Base-by-base conservation (phyloP, 2,888 invertebrate species). In the Leptothorax acervorum region DNA sequence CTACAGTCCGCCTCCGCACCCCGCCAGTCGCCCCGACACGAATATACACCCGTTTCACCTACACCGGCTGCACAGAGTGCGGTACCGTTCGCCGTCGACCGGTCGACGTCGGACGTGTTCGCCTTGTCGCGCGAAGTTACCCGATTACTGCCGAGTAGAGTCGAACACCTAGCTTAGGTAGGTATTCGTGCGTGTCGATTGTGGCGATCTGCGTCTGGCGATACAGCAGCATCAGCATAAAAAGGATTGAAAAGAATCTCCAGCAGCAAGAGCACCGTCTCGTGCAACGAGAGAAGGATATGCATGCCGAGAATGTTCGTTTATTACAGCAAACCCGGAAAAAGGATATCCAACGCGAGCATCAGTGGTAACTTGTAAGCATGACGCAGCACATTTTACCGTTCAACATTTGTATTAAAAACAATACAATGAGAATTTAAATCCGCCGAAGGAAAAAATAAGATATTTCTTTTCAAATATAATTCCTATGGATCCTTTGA, bases 181-280 rank as follows among this genome's bases (percentile, higher is more conserved):
- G n/a, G n/a, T n/a, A n/a, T n/a, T n/a, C n/a, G n/a, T n/a, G n/a
- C n/a, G n/a, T n/a, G n/a, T n/a, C n/a, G n/a, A n/a, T n/a, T n/a
- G n/a, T n/a, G n/a, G n/a, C n/a, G n/a, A n/a, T n/a, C n/a, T n/a
- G n/a, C 93, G 92, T 5, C 87, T 93, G 62, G 91, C 91, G 0
- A 91, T 92, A 11, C 93, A 88, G 71, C 93, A 92, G 4, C 92
- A 92, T 71, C 92, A 92, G 66, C 93, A n/a, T n/a, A n/a, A n/a
- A n/a, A 93, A 76, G 92, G 93, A n/a, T n/a, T 5, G 94, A 94
- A 57, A 95, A 94, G 45, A 93, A 93, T 51, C 92, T 94, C 9
- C 94, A 94, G n/a, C 94, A 93, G 82, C 92, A 93, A 31, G 92
- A 92, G 45, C 94, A 93, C 6, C 87, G 88, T 42, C 65, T 92